Evolutionary conservation across 2,888 invertebrate genomes (phyloP).

Genomic region (Agonopterix alstromeriana): DNA sequence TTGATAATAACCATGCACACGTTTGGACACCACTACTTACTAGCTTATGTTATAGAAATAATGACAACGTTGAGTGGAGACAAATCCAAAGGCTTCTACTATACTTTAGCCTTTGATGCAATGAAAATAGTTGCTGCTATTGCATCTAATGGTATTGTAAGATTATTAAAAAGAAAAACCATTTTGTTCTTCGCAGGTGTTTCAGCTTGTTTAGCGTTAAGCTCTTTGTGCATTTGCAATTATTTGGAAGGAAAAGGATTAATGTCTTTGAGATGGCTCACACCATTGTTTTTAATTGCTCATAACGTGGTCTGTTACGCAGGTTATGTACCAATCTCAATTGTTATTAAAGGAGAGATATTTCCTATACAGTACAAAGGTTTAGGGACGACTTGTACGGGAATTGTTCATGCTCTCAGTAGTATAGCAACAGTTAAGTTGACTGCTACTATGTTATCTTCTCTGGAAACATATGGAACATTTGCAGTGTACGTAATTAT

Average conservation of each 20-base stretch:
- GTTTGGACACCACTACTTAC: background rate
- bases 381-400: background rate
- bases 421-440: background rate
- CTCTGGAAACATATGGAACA: background rate
- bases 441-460: background rate
- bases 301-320: too few relatives aligned
- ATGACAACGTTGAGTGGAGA: background rate
- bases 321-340: background rate
- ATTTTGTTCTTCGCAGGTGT: background rate
- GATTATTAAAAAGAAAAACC: background rate
- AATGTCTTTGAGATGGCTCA: too few relatives aligned
- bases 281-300: too few relatives aligned
- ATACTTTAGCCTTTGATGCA: background rate
- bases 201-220: background rate
- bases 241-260: too few relatives aligned
- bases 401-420: background rate
- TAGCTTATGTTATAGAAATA: background rate
- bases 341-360: background rate
- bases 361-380: conserved; percentile 1
- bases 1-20: background rate
- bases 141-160: background rate
- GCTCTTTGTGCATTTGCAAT: background rate
- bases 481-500: background rate
- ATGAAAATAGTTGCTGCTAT: background rate
- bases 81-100: background rate